Percentiles rank a stretch among this genome's conserved stretches.
Conservation (phyloP, 2,797 vertebrate genomes). For the Schizopygopsis pylzovi region DNA sequence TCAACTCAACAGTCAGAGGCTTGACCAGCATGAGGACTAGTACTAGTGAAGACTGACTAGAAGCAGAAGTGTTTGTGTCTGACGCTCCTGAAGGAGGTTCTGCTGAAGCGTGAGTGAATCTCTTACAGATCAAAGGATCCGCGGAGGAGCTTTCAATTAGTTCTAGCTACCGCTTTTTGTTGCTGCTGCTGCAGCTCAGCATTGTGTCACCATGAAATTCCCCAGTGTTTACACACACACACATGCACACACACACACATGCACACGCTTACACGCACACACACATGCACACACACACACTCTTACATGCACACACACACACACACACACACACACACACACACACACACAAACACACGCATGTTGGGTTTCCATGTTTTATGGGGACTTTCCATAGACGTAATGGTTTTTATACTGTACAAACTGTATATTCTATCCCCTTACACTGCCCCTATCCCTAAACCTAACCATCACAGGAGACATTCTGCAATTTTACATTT, state of each 20-base stretch:
- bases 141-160: conserved; percentile 55
- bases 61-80: conserved; percentile 33
- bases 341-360: too few relatives aligned
- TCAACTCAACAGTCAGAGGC: too few relatives aligned
- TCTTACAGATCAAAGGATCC: conserved; percentile 53
- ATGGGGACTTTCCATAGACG: too few relatives aligned
- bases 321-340: neutral
- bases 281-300: conserved; percentile 7
- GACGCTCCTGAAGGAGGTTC: neutral
- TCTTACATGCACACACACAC: neutral
- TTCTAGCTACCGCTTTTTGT: conserved; percentile 59
- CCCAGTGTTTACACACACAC: conserved; percentile 45
- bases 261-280: neutral
- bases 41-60: neutral
- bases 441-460: too few relatives aligned
- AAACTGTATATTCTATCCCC: too few relatives aligned
- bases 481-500: too few relatives aligned
- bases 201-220: conserved; percentile 58
- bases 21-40: neutral
- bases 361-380: too few relatives aligned
- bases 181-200: conserved; percentile 49
- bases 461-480: too few relatives aligned
- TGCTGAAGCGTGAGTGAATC: conserved; percentile 44
- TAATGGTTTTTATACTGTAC: too few relatives aligned
- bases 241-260: neutral